Conservation (phyloP, 1,140 invertebrate species). For the Dendroctonus valens region DNA sequence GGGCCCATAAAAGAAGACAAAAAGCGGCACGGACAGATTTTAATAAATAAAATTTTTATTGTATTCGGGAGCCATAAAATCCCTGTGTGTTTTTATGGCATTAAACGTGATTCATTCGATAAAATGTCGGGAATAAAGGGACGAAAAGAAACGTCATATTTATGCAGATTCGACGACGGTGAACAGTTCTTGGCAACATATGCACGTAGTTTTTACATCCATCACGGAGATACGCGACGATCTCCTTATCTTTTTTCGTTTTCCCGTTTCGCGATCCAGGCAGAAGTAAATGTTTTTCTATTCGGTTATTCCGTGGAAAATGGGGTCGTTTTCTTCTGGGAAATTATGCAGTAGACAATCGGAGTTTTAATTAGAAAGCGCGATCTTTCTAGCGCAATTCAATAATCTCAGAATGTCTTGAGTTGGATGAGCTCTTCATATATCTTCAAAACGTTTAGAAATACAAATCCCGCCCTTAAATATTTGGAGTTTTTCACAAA, state of each 20-base stretch:
- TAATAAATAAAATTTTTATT: slow-evolving; percentile 34
- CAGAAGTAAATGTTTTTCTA: slow-evolving; percentile 27
- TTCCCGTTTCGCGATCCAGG: slow-evolving; percentile 8
- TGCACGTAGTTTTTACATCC: slow-evolving; percentile 32
- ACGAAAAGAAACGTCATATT: slow-evolving; percentile 29
- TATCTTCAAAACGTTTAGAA: too few species aligned
- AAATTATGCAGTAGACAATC: neutral
- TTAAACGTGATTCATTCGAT: slow-evolving; percentile 33
- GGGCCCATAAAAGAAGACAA: slow-evolving; percentile 10
- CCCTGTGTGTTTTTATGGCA: slow-evolving; percentile 29
- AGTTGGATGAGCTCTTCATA: too few species aligned
- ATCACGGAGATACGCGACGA: slow-evolving; percentile 24
- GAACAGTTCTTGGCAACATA: slow-evolving; percentile 28
- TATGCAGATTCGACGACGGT: slow-evolving; percentile 21
- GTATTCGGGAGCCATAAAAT: slow-evolving; percentile 27
- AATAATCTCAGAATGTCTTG: too few species aligned
- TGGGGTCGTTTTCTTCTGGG: neutral
- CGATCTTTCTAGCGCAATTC: too few species aligned
- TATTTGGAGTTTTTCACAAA: too few species aligned
- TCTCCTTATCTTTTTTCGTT: slow-evolving; percentile 23
- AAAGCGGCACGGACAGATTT: slow-evolving; percentile 20
- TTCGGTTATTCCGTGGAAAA: slow-evolving; percentile 2
- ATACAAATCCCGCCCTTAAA: too few species aligned
- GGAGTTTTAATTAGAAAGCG: too few species aligned
- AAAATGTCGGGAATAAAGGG: slow-evolving; percentile 16